These are phyloP conservation scores for Manduca sexta DNA, from an alignment of 1,140 invertebrate species.

Conservation along the genomic window DNA sequence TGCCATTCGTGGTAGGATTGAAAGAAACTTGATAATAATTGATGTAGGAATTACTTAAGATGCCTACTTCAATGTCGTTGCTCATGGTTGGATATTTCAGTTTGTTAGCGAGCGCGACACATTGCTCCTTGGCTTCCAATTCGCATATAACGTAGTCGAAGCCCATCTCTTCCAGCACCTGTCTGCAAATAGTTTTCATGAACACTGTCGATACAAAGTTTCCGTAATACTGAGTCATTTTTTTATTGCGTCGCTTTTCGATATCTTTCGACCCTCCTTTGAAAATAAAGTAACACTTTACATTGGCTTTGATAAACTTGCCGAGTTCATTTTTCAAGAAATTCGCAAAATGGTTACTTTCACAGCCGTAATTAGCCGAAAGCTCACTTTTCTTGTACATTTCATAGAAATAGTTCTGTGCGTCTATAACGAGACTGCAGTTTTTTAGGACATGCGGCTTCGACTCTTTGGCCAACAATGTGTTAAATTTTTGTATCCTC, in stretches of 20 bases:
- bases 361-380: constrained; percentile 20
- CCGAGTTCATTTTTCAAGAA: constrained; percentile 18
- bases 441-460: background rate
- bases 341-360: constrained; percentile 25
- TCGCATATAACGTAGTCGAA: constrained; percentile 25
- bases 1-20: constrained; percentile 2
- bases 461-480: background rate
- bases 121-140: constrained; percentile 24
- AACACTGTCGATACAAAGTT: constrained; percentile 20
- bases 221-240: background rate
- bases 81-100: constrained; percentile 32
- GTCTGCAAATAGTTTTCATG: constrained; percentile 19
- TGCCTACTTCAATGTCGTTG: constrained; percentile 28
- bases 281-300: constrained; percentile 38
- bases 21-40: constrained; percentile 4
- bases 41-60: constrained; percentile 26
- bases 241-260: constrained; percentile 1
- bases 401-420: constrained; percentile 38
- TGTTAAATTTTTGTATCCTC: background rate
- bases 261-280: constrained; percentile 33
- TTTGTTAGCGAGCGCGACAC: constrained; percentile 27
- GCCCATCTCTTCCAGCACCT: constrained; percentile 34
- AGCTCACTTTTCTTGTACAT: too few relatives aligned
- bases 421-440: constrained; percentile 32
- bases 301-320: constrained; percentile 30